A percentile compares a stretch with the other conserved stretches of the same genome.
phyloP scores from a whole-genome alignment of 2,113 vertebrate genomes.

The Struthio camelus region DNA sequence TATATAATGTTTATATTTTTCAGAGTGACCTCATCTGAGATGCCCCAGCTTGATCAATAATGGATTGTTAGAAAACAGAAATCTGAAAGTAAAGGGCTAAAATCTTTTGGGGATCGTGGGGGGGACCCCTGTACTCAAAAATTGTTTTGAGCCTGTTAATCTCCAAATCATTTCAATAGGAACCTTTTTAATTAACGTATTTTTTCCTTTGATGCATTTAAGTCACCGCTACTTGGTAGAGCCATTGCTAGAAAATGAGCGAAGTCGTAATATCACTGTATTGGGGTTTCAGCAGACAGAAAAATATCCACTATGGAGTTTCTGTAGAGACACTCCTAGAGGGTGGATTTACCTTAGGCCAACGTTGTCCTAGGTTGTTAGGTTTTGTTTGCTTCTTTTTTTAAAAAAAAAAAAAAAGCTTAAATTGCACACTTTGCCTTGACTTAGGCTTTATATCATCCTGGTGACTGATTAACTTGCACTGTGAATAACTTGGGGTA shows the following conservation, averaged over 20 bases:
- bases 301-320: background rate
- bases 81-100: constrained; percentile 46
- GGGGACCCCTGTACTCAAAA: background rate
- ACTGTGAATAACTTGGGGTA: accelerated
- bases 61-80: constrained; percentile 53
- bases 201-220: constrained; percentile 1
- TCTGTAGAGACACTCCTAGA: background rate
- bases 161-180: background rate
- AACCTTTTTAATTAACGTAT: background rate
- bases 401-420: background rate
- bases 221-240: constrained; percentile 1
- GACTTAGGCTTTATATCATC: background rate
- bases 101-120: background rate
- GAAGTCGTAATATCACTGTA: background rate
- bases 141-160: background rate
- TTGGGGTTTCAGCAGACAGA: background rate
- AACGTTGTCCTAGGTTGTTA: background rate
- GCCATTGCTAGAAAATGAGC: constrained; percentile 2
- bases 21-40: constrained; percentile 41
- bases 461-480: background rate
- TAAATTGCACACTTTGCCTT: background rate
- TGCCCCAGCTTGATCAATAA: constrained; percentile 50
- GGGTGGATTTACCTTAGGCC: background rate
- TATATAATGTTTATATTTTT: constrained; percentile 44
- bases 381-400: background rate